Conservation (phyloP, 2,888 invertebrate genomes). For the Cephonodes hylas region DNA sequence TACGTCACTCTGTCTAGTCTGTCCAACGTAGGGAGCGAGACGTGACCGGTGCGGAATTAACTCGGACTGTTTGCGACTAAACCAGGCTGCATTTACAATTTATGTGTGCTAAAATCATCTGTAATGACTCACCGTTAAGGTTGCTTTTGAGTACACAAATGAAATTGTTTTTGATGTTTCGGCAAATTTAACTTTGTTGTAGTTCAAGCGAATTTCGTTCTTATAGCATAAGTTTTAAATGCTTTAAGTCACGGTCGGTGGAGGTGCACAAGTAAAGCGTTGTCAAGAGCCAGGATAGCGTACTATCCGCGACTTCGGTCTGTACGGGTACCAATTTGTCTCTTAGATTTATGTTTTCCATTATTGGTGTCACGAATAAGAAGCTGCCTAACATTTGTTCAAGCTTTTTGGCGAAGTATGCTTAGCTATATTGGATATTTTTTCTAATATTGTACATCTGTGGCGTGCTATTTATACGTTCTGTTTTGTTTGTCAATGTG, state of each 20-base stretch:
- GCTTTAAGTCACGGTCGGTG: constrained; percentile 18
- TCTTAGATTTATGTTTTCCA: constrained; percentile 72
- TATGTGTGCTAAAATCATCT: constrained; percentile 17
- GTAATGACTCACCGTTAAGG: constrained; percentile 3
- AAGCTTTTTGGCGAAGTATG: constrained; percentile 19
- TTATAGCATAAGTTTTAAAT: constrained; percentile 27
- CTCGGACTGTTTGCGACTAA: constrained; percentile 43
- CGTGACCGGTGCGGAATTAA: constrained; percentile 69
- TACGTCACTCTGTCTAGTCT: constrained; percentile 52
- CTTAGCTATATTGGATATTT: constrained; percentile 13
- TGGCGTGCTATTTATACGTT: too few relatives aligned
- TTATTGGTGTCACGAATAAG: constrained; percentile 58
- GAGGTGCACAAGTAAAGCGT: constrained; percentile 49
- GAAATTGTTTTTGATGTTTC: constrained; percentile 23
- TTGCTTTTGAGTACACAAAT: constrained; percentile 15
- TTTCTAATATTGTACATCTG: not conserved
- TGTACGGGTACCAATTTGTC: constrained; percentile 67
- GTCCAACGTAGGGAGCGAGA: constrained; percentile 52
- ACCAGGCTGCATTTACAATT: constrained; percentile 2
- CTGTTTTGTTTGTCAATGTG: too few relatives aligned
- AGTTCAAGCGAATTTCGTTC: constrained; percentile 32
- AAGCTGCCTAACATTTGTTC: constrained; percentile 44
- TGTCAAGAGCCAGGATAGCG: constrained; percentile 56
- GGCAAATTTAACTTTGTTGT: constrained; percentile 29
- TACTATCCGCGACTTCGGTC: constrained; percentile 56